These are phyloP conservation scores for Drosophila trapezifrons DNA, from an alignment of 1,140 invertebrate genomes.

Conservation along the genomic window DNA sequence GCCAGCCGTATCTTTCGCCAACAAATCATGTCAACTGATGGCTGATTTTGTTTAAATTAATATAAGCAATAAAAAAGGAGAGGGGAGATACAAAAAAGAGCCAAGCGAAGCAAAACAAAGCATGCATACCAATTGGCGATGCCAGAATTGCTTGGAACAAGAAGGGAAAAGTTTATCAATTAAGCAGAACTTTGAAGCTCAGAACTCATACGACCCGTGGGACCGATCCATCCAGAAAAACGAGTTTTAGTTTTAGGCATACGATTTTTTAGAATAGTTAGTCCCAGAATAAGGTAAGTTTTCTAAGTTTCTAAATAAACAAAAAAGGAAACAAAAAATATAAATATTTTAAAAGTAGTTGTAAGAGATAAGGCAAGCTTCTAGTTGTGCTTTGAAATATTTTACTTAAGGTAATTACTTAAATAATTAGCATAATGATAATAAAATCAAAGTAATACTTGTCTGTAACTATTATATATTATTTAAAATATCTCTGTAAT, in stretches of 20 bases:
- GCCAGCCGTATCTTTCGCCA: conserved; percentile 19
- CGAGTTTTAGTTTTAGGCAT: neutral
- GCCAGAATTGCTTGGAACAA: conserved; percentile 9
- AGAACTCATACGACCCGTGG: conserved; percentile 13
- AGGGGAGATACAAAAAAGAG: conserved; percentile 24
- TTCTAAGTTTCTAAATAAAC: neutral
- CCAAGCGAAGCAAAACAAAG: conserved; percentile 30
- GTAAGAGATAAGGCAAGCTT: neutral
- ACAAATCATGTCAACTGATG: conserved; percentile 38
- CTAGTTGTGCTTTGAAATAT: neutral
- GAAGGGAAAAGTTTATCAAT: conserved; percentile 29
- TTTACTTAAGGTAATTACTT: neutral
- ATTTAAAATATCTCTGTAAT: no score
- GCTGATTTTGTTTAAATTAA: conserved; percentile 47
- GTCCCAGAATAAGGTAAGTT: no score
- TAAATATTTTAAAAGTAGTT: neutral
- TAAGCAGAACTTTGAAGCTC: conserved; percentile 16
- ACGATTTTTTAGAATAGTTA: no score
- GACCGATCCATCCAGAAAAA: conserved; percentile 6
- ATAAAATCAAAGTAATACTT: neutral
- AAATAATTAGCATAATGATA: neutral
- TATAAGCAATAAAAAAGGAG: conserved; percentile 37
- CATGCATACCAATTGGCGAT: conserved; percentile 59
- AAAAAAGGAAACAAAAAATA: neutral
- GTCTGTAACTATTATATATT: no score